These are phyloP conservation scores for Caenorhabditis afra DNA, from an alignment of 2,888 invertebrate genomes.

Conservation along the genomic window DNA sequence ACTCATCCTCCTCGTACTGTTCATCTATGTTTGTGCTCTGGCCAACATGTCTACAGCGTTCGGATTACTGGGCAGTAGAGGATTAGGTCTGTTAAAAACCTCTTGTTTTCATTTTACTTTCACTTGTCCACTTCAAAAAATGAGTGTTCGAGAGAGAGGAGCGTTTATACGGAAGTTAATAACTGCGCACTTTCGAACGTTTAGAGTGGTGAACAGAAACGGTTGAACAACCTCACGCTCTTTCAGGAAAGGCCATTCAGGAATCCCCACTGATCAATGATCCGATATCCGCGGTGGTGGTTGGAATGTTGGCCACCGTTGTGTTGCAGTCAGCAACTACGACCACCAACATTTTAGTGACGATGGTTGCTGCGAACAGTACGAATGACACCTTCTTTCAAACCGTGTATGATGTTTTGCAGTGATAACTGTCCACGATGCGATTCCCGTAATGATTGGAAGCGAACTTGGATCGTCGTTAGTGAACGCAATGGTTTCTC, in stretches of 20 bases:
- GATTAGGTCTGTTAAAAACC: conserved; percentile 73
- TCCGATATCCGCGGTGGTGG: conserved; percentile 76
- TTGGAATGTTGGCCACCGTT: conserved; percentile 76
- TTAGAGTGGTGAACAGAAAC: conserved; percentile 20
- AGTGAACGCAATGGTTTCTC: conserved; percentile 83
- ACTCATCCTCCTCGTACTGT: conserved; percentile 70
- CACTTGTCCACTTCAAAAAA: conserved; percentile 5
- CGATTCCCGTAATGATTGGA: conserved; percentile 84
- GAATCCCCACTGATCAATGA: conserved; percentile 74
- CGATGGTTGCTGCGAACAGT: conserved; percentile 83
- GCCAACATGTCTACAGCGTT: conserved; percentile 74
- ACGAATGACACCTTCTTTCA: too few species aligned
- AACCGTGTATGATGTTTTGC: too few species aligned
- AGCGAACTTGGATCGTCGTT: conserved; percentile 84
- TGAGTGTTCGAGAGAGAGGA: conserved; percentile 2
- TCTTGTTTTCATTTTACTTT: too few species aligned
- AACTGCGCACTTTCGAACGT: conserved; percentile 19
- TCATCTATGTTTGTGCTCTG: conserved; percentile 75
- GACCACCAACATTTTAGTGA: conserved; percentile 73
- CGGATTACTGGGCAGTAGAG: conserved; percentile 73
- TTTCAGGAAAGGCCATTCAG: conserved; percentile 75
- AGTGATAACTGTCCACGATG: conserved; percentile 81
- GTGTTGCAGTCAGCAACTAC: conserved; percentile 75
- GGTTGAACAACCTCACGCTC: conserved; percentile 6
- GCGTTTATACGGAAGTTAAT: conserved; percentile 8